A percentile compares a stretch with the other conserved stretches of the same genome.
These are phyloP conservation scores for Marasmarcha lunaedactyla DNA, from an alignment of 2,888 invertebrate species.

Conservation along the genomic window DNA sequence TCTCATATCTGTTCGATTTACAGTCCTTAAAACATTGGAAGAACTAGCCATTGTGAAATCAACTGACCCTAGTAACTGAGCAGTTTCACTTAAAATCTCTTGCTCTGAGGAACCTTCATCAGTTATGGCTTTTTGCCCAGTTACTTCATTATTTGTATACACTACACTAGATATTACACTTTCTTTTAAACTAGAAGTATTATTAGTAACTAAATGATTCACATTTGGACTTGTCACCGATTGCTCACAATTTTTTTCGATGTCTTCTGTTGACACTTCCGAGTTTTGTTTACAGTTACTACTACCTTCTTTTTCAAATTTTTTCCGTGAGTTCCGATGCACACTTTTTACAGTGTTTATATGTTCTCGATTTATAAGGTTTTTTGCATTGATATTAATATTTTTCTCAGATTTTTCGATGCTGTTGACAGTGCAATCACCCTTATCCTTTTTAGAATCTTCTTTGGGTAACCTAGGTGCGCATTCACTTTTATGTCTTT, in stretches of 20 bases:
- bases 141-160: constrained; percentile 44
- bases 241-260: constrained; percentile 23
- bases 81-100: constrained; percentile 74
- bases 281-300: constrained; percentile 39
- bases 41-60: constrained; percentile 34
- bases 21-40: constrained; percentile 33
- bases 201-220: constrained; percentile 13
- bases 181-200: background rate
- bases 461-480: constrained; percentile 49
- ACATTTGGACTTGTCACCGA: constrained; percentile 17
- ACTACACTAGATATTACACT: constrained; percentile 63
- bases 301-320: constrained; percentile 8
- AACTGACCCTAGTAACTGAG: constrained; percentile 51
- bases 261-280: constrained; percentile 23
- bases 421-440: constrained; percentile 15
- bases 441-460: constrained; percentile 32
- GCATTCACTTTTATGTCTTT: constrained; percentile 77
- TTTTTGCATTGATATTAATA: background rate
- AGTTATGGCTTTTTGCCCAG: constrained; percentile 64
- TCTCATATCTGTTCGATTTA: constrained; percentile 37
- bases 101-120: constrained; percentile 77
- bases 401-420: constrained; percentile 16
- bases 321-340: too few species aligned
- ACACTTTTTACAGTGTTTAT: too few species aligned
- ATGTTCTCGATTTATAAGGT: too few species aligned